Evolutionary conservation across 2,797 vertebrate genomes (phyloP).

Genomic region (Chrosomus eos): DNA sequence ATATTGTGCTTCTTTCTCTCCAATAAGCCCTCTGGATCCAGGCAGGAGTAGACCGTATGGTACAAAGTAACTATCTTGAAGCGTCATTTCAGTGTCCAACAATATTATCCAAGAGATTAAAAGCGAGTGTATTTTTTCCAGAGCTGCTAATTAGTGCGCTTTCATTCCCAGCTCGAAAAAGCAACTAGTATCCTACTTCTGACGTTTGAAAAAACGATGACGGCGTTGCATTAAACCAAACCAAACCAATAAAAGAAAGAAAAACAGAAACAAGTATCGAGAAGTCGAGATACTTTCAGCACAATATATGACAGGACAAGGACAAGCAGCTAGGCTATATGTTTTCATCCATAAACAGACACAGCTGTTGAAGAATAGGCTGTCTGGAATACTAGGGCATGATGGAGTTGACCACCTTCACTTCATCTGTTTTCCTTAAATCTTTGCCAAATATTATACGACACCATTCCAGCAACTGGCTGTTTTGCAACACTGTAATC

Average conservation of each 20-base stretch:
- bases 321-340: background rate
- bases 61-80: background rate
- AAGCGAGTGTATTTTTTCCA: constrained; percentile 51
- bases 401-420: constrained; percentile 78
- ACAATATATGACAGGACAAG: constrained; percentile 4
- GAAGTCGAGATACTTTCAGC: background rate
- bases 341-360: constrained; percentile 73
- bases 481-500: background rate
- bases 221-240: constrained; percentile 14
- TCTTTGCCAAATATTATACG: background rate
- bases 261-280: background rate
- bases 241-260: background rate
- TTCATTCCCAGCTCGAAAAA: background rate
- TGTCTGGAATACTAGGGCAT: constrained; percentile 85
- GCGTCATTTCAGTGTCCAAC: constrained; percentile 6
- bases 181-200: background rate
- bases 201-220: background rate
- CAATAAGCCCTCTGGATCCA: constrained; percentile 77
- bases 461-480: background rate
- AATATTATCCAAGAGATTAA: constrained; percentile 12
- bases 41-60: constrained; percentile 26
- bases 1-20: constrained; percentile 67
- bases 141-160: background rate
- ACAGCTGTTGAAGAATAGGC: constrained; percentile 69
- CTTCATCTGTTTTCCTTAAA: constrained; percentile 33